phyloP scores from a whole-genome alignment of 2,797 vertebrate genomes.

The Microctenopoma steveboyesi region DNA sequence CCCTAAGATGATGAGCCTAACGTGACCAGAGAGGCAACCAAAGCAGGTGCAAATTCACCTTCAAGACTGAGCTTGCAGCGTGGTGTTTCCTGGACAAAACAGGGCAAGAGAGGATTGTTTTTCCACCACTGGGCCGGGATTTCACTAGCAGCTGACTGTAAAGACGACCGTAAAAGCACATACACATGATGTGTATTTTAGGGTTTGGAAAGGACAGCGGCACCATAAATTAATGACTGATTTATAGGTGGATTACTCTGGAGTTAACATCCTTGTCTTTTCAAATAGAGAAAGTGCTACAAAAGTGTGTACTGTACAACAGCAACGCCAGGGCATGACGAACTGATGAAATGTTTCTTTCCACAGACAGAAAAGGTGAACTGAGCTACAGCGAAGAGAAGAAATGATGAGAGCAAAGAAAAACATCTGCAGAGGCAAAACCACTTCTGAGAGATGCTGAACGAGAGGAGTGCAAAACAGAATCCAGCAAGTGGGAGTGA shows the following conservation, averaged over 20 bases:
- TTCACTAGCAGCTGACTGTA: constrained; percentile 10
- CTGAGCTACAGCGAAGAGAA: constrained; percentile 3
- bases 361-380: constrained; percentile 3
- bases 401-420: constrained; percentile 22
- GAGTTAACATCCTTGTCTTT: constrained; percentile 44
- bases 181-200: constrained; percentile 13
- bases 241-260: constrained; percentile 31
- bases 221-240: constrained; percentile 22
- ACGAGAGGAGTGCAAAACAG: background rate
- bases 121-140: background rate
- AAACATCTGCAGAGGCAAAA: constrained; percentile 21
- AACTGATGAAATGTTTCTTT: constrained; percentile 26
- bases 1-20: constrained; percentile 29
- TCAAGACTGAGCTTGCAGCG: constrained; percentile 44
- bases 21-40: constrained; percentile 52
- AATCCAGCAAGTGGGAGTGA: background rate
- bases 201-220: constrained; percentile 4
- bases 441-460: background rate
- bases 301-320: constrained; percentile 17
- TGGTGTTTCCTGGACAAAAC: constrained; percentile 2
- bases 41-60: constrained; percentile 23
- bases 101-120: background rate
- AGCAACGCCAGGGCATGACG: constrained; percentile 9
- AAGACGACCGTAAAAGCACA: constrained; percentile 1
- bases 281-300: constrained; percentile 8